Evolutionary conservation across 2,888 invertebrate species (phyloP), one percentile per base, ranked within the genome.

Genomic region (Tortrix viridana): DNA sequence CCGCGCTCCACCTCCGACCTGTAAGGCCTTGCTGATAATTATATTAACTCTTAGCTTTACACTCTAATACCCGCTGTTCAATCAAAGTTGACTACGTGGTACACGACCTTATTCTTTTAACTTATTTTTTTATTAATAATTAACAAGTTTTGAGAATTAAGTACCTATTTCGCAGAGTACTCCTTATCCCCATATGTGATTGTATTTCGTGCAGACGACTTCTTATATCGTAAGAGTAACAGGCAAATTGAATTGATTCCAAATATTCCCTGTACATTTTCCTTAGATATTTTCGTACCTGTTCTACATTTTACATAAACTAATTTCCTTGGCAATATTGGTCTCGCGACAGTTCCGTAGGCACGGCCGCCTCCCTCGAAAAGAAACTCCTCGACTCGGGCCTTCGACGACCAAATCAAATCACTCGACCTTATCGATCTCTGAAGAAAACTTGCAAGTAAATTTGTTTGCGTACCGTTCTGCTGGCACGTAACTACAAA

Each of bases 301-400:
- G 88, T 88, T 89, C 89, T 89, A 89, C 88, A 89, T 91, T 91
- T 90, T 90, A 88, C 89, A 89, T 92, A 92, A 92, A 91, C 91
- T 91, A 90, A 92, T 92, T 92, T 91, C 89, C 91, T 87, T 79
- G 81, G 86, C 89, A 91, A 91, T 92, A 92, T 92, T 90, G 91
- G 89, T 89, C 86, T 86, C 84, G 85, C 89, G 88, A 85, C 89
- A 89, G 89, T 89, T 85, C 85, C 81, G 85, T 86, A 88, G 86
- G 88, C 87, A 84, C 82, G 83, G 85, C 79, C 81, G 85, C 77
- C 80, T 84, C 82, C 81, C 80, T 87, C 85, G 82, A 85, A 88
- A 89, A 88, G 86, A 85, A 87, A 86, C 84, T 87, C 86, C 74
- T 75, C 76, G 81, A 80, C 73, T 80, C 79, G 80, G 82, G 82